These are phyloP conservation scores for Tylochromis polylepis DNA, from an alignment of 2,113 vertebrate genomes.

Conservation along the genomic window DNA sequence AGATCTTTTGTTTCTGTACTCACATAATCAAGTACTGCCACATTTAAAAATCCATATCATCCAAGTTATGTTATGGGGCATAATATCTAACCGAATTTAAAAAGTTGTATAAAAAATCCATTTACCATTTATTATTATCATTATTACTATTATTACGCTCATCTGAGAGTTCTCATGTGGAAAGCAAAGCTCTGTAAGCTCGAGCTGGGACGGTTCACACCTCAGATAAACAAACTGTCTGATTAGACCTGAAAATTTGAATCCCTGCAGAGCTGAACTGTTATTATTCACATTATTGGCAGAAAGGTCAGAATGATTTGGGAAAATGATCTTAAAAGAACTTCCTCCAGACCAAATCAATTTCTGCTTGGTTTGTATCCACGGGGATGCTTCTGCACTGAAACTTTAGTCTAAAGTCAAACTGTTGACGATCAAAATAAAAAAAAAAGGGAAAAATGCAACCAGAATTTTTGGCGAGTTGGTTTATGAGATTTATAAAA, in stretches of 20 bases:
- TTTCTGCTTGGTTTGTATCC: too few relatives aligned
- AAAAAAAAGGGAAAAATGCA: not conserved
- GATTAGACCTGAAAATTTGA: not conserved
- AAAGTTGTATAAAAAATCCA: not conserved
- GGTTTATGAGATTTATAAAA: not conserved
- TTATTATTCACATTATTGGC: not conserved
- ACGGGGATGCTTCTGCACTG: too few relatives aligned
- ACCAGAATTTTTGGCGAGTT: not conserved
- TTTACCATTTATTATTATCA: not conserved
- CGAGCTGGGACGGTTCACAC: not conserved
- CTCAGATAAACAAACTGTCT: not conserved
- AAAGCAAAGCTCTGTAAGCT: not conserved
- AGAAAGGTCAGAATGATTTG: too few relatives aligned
- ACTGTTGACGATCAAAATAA: too few relatives aligned
- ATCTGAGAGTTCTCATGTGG: not conserved
- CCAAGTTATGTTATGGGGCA: rapidly evolving
- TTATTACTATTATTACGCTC: not conserved
- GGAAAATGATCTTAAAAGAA: too few relatives aligned
- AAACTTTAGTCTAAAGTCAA: too few relatives aligned
- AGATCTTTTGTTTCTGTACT: not conserved
- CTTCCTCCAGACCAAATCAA: too few relatives aligned
- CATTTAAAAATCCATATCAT: not conserved
- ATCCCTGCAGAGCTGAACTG: not conserved
- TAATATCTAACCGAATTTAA: not conserved
- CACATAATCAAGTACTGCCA: not conserved